A percentile compares a stretch with the other conserved stretches of the same genome.
Evolutionary conservation across 2,888 invertebrate genomes (phyloP).

Genomic region (Drosophila macrospina): DNA sequence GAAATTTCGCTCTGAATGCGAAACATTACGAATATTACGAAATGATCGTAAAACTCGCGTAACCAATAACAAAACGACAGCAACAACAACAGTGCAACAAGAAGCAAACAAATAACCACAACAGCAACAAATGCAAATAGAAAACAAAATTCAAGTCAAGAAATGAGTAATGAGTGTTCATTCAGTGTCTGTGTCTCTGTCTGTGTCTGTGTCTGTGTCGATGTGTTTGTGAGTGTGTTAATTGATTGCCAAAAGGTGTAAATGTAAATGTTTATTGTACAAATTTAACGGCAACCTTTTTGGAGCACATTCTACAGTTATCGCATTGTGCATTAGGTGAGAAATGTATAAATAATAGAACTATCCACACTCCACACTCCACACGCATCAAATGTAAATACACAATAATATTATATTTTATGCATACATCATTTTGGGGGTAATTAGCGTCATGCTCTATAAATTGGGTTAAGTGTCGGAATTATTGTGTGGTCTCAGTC

Average conservation of each 20-base stretch:
- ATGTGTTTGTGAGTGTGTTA: constrained; percentile 55
- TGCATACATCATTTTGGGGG: constrained; percentile 56
- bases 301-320: constrained; percentile 55
- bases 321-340: constrained; percentile 55
- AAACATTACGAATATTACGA: constrained; percentile 62
- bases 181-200: constrained; percentile 13
- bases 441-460: constrained; percentile 78
- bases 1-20: constrained; percentile 48
- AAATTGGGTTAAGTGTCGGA: constrained; percentile 72
- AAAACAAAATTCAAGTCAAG: constrained; percentile 47
- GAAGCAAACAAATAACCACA: constrained; percentile 21
- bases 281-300: constrained; percentile 69
- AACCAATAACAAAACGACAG: constrained; percentile 37
- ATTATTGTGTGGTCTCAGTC: constrained; percentile 46
- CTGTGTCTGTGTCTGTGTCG: not conserved
- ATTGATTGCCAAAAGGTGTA: constrained; percentile 67
- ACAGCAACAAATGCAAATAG: constrained; percentile 48
- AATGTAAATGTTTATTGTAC: constrained; percentile 50
- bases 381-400: constrained; percentile 10
- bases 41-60: constrained; percentile 58
- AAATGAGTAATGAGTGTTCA: constrained; percentile 58
- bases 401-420: constrained; percentile 7
- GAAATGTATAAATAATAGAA: constrained; percentile 46
- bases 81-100: constrained; percentile 33
- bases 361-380: constrained; percentile 9